Conservation (phyloP, 2,888 invertebrate genomes). For the Luperina testacea region DNA sequence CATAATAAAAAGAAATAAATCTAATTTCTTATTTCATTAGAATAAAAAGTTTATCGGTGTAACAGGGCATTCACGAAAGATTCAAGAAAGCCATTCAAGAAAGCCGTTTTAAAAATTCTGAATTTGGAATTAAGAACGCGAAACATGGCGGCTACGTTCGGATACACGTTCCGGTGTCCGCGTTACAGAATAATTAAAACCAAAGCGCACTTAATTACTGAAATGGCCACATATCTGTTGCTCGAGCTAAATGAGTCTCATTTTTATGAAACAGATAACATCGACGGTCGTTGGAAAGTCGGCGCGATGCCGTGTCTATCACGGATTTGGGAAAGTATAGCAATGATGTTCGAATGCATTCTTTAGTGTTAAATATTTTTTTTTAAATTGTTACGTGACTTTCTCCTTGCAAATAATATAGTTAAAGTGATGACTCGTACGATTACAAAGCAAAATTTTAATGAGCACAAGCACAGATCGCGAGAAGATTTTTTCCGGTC, state of each 20-base stretch:
- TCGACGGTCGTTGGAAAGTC: constrained; percentile 73
- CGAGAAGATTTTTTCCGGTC: constrained; percentile 12
- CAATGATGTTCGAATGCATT: constrained; percentile 76
- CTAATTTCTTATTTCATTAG: neutral
- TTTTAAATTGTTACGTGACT: constrained; percentile 71
- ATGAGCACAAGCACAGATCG: constrained; percentile 51
- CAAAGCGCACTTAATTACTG: constrained; percentile 80
- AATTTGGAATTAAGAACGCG: constrained; percentile 69
- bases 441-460: constrained; percentile 66
- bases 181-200: constrained; percentile 77
- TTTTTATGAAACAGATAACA: constrained; percentile 74
- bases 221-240: constrained; percentile 78
- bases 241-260: constrained; percentile 77
- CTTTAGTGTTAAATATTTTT: constrained; percentile 69
- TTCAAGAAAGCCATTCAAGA: constrained; percentile 11
- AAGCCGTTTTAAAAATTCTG: constrained; percentile 52
- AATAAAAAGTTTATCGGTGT: neutral
- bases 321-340: constrained; percentile 81
- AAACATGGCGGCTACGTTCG: constrained; percentile 68
- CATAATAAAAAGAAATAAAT: neutral
- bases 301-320: constrained; percentile 70
- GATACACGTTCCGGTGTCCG: constrained; percentile 80
- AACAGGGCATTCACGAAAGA: constrained; percentile 19
- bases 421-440: constrained; percentile 59
- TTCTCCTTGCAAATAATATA: constrained; percentile 72